A percentile compares a stretch with the other conserved stretches of the same genome.
These are phyloP conservation scores for Mamestra configurata DNA, from an alignment of 1,140 invertebrate genomes.

Conservation along the genomic window DNA sequence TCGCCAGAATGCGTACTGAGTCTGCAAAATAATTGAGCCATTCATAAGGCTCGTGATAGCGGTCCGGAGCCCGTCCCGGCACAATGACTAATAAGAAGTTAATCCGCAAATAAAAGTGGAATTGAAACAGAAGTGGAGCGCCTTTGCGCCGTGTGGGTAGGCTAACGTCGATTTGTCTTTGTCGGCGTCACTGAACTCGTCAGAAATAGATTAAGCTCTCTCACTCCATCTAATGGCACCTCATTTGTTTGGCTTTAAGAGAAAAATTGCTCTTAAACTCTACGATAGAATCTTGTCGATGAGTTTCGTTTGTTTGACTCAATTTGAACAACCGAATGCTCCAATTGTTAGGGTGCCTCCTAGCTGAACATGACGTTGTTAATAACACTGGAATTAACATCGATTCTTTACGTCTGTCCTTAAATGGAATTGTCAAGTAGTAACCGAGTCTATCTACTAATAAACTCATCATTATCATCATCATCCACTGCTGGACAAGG, in stretches of 20 bases:
- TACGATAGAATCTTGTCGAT: slow-evolving; percentile 84
- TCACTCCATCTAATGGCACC: slow-evolving; percentile 87
- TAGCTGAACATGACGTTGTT: slow-evolving; percentile 3
- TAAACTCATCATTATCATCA: not conserved
- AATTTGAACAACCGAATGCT: slow-evolving; percentile 64
- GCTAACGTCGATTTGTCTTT: slow-evolving; percentile 87
- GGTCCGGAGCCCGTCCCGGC: slow-evolving; percentile 73
- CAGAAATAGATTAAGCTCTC: slow-evolving; percentile 88
- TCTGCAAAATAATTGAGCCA: slow-evolving; percentile 86
- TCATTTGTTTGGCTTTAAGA: slow-evolving; percentile 88
- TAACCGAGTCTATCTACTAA: not conserved
- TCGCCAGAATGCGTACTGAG: slow-evolving; percentile 76
- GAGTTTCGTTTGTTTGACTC: slow-evolving; percentile 84
- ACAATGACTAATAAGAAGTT: slow-evolving; percentile 88
- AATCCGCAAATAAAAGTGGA: slow-evolving; percentile 88
- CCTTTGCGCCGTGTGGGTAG: slow-evolving; percentile 86
- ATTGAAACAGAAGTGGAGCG: slow-evolving; percentile 87
- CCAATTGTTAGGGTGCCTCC: slow-evolving; percentile 26
- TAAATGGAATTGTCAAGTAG: not conserved
- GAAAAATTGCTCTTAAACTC: slow-evolving; percentile 87
- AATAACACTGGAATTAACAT: slow-evolving; percentile 4
- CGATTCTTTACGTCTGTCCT: not conserved
- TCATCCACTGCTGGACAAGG: too few relatives aligned
- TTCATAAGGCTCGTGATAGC: slow-evolving; percentile 87
- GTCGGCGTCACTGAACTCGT: slow-evolving; percentile 88